Percentiles rank a stretch among this genome's conserved stretches.
These are phyloP conservation scores for Teleogryllus occipitalis DNA, from an alignment of 1,140 invertebrate genomes.

Conservation along the genomic window DNA sequence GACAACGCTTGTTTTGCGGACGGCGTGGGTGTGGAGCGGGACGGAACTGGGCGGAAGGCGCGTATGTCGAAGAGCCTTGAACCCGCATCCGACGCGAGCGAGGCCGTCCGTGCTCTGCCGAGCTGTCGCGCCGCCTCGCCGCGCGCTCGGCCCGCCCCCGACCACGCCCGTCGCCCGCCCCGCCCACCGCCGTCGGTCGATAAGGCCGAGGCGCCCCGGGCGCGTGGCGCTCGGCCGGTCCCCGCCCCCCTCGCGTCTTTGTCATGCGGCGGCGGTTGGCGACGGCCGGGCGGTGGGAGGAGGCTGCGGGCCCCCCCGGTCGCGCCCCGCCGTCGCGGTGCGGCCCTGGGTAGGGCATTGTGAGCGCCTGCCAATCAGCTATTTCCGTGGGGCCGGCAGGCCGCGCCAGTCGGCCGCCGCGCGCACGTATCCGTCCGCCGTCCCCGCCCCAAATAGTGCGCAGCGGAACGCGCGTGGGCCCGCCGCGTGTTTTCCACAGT, in stretches of 20 bases:
- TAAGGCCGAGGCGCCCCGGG: background rate
- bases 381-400: slow-evolving; percentile 24
- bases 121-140: too few relatives aligned
- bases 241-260: slow-evolving; percentile 13
- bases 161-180: background rate
- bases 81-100: background rate
- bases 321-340: slow-evolving; percentile 15
- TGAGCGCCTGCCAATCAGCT: slow-evolving; percentile 27
- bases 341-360: slow-evolving; percentile 22
- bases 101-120: background rate
- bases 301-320: slow-evolving; percentile 14
- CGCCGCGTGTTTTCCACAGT: too few relatives aligned
- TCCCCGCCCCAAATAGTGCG: slow-evolving; percentile 28
- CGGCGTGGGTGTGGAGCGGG: too few relatives aligned
- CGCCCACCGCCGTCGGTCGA: background rate
- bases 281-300: slow-evolving; percentile 20
- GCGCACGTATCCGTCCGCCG: slow-evolving; percentile 25
- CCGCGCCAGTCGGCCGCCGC: slow-evolving; percentile 26
- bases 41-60: too few relatives aligned
- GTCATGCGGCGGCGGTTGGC: slow-evolving; percentile 19
- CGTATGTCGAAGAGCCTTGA: background rate
- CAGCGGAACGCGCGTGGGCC: background rate
- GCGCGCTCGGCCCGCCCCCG: background rate
- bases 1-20: too few relatives aligned
- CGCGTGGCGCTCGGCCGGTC: slow-evolving; percentile 8